Conservation (phyloP, 2,888 invertebrate genomes). For the Pomacea canaliculata region DNA sequence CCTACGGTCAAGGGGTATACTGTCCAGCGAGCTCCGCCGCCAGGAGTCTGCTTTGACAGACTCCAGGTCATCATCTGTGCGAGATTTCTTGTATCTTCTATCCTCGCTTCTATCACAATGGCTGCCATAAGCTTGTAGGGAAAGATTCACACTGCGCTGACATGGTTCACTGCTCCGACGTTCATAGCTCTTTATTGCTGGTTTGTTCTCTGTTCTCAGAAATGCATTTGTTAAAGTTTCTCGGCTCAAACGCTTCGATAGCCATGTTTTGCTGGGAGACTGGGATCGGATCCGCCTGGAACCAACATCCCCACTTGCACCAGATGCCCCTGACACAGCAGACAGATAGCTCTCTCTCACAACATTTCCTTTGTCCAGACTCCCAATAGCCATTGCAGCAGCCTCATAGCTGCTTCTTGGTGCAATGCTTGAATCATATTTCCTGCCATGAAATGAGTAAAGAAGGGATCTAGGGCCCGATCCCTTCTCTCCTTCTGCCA, state of each 20-base stretch:
- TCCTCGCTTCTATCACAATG: slow-evolving; percentile 31
- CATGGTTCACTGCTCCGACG: slow-evolving; percentile 61
- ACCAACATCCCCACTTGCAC: neutral
- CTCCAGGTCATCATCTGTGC: slow-evolving; percentile 55
- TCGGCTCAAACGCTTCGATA: slow-evolving; percentile 39
- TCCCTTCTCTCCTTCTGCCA: neutral
- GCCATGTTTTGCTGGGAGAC: slow-evolving; percentile 23
- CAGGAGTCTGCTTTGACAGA: slow-evolving; percentile 41
- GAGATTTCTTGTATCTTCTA: slow-evolving; percentile 37
- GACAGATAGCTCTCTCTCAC: slow-evolving; percentile 15
- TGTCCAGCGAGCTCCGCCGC: slow-evolving; percentile 43
- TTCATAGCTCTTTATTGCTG: slow-evolving; percentile 42
- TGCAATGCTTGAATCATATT: slow-evolving; percentile 5
- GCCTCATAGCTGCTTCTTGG: slow-evolving; percentile 11
- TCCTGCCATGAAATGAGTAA: slow-evolving; percentile 10
- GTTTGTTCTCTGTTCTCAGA: slow-evolving; percentile 48
- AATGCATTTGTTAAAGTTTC: slow-evolving; percentile 60
- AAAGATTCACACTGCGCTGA: slow-evolving; percentile 44
- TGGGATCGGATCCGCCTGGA: slow-evolving; percentile 19
- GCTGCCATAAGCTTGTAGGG: slow-evolving; percentile 37
- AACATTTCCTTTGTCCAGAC: slow-evolving; percentile 13
- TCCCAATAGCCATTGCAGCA: slow-evolving; percentile 12
- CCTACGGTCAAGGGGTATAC: slow-evolving; percentile 37
- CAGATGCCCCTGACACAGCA: neutral
- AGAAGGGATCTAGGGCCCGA: neutral